Evolutionary conservation across 2,888 invertebrate species (phyloP).

Genomic region (Phanerotoma sp.): DNA sequence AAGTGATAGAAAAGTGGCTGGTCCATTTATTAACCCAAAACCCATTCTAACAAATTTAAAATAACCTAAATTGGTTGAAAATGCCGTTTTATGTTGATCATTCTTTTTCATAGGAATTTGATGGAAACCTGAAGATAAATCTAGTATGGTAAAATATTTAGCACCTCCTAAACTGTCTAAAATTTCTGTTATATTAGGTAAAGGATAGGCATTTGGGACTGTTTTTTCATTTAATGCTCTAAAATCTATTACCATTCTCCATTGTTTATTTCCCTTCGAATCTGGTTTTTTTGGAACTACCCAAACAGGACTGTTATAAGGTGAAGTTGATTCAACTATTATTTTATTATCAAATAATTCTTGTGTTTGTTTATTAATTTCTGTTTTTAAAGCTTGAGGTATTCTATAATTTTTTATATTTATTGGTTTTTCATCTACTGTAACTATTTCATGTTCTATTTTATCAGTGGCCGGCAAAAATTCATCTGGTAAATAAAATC

Average conservation of each 20-base stretch:
- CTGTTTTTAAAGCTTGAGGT: constrained; percentile 23
- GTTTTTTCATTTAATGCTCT: no score
- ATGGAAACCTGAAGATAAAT: constrained; percentile 39
- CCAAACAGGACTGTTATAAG: constrained; percentile 30
- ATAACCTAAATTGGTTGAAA: constrained; percentile 34
- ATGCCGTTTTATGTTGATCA: constrained; percentile 34
- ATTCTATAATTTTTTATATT: constrained; percentile 26
- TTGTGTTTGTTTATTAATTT: constrained; percentile 25
- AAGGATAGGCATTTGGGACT: constrained; percentile 27
- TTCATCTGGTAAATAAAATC: constrained; percentile 5
- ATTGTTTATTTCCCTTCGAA: constrained; percentile 31
- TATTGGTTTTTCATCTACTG: constrained; percentile 24
- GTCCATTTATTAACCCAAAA: constrained; percentile 45
- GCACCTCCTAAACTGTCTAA: constrained; percentile 37
- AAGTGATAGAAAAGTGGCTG: constrained; percentile 44
- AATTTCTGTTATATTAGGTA: constrained; percentile 39
- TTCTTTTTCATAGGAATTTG: constrained; percentile 39
- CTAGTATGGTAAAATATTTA: constrained; percentile 38
- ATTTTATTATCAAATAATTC: constrained; percentile 23
- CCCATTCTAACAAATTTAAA: constrained; percentile 39
- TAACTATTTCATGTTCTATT: constrained; percentile 21
- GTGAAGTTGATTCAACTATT: constrained; percentile 19
- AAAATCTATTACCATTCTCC: constrained; percentile 31
- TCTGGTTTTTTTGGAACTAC: constrained; percentile 32
- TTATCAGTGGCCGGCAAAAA: constrained; percentile 4